These are phyloP conservation scores for Enoplosus armatus DNA, from an alignment of 2,797 vertebrate species.

Conservation along the genomic window DNA sequence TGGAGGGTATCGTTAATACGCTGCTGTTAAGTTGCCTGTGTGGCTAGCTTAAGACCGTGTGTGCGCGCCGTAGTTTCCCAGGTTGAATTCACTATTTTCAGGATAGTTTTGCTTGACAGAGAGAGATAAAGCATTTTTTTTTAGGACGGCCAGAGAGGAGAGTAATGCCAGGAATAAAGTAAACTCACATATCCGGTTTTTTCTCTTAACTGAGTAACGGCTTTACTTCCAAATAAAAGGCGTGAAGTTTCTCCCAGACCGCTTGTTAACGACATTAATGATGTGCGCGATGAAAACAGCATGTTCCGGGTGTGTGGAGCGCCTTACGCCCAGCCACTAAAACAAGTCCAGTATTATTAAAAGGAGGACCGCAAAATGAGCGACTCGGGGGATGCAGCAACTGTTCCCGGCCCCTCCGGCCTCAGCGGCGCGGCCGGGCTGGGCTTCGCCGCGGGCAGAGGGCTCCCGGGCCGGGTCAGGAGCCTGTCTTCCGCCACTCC, in stretches of 20 bases:
- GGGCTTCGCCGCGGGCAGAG: conserved; percentile 56
- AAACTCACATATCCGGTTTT: too few relatives aligned
- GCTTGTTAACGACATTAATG: too few relatives aligned
- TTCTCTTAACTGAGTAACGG: too few relatives aligned
- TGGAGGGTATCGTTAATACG: conserved; percentile 51
- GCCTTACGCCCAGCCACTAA: neutral
- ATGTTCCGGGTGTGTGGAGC: too few relatives aligned
- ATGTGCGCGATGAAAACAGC: neutral
- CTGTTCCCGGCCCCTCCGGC: conserved; percentile 51
- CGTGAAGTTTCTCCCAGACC: accelerated
- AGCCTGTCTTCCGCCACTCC: conserved; percentile 60
- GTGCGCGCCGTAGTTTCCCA: too few relatives aligned
- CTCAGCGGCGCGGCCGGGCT: conserved; percentile 35
- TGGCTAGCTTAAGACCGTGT: accelerated
- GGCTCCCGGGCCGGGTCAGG: conserved; percentile 54
- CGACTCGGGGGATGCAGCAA: conserved; percentile 54
- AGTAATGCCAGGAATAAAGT: neutral
- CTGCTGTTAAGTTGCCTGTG: neutral
- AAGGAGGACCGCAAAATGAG: conserved; percentile 60
- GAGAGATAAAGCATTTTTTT: too few relatives aligned
- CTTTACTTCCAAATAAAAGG: neutral
- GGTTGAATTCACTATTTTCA: neutral
- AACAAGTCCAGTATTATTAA: neutral
- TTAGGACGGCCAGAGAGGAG: too few relatives aligned
- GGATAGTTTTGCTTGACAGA: neutral